Percentiles rank a stretch among this genome's conserved stretches.
phyloP scores from a whole-genome alignment of 2,888 invertebrate species.

The Aspidiotus destructor region DNA sequence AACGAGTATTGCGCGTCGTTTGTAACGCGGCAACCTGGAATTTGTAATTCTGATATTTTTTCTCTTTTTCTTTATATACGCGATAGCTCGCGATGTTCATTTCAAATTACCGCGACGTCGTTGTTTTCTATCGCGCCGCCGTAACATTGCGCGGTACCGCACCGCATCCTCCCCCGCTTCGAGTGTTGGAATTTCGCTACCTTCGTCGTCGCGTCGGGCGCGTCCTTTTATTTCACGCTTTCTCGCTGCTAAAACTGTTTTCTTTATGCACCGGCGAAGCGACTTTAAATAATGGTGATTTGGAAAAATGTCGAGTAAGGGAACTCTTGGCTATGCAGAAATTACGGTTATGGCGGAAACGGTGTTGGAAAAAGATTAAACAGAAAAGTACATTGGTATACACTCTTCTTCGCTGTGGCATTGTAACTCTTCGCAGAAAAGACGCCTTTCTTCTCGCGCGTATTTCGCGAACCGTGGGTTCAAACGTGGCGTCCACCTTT shows the following conservation, averaged over 20 bases:
- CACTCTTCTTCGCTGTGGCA: not conserved
- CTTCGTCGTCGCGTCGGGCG: not conserved
- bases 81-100: not conserved
- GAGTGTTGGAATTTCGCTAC: too few species aligned
- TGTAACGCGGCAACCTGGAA: slow-evolving; percentile 29
- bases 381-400: not conserved
- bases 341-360: not conserved
- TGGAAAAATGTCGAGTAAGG: slow-evolving; percentile 1
- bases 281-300: not conserved
- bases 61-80: not conserved
- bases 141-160: too few species aligned
- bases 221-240: not conserved
- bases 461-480: too few species aligned
- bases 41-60: slow-evolving; percentile 30
- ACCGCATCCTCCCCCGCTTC: too few species aligned
- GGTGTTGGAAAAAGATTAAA: too few species aligned
- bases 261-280: not conserved
- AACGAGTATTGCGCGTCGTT: slow-evolving; percentile 31
- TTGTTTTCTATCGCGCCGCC: not conserved
- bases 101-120: not conserved
- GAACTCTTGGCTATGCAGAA: not conserved
- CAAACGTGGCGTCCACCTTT: too few species aligned
- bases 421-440: too few species aligned
- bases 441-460: too few species aligned
- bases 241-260: not conserved